Percentiles rank a stretch among this genome's conserved stretches.
Conservation (phyloP, 2,113 vertebrate species). For the Equus quagga region DNA sequence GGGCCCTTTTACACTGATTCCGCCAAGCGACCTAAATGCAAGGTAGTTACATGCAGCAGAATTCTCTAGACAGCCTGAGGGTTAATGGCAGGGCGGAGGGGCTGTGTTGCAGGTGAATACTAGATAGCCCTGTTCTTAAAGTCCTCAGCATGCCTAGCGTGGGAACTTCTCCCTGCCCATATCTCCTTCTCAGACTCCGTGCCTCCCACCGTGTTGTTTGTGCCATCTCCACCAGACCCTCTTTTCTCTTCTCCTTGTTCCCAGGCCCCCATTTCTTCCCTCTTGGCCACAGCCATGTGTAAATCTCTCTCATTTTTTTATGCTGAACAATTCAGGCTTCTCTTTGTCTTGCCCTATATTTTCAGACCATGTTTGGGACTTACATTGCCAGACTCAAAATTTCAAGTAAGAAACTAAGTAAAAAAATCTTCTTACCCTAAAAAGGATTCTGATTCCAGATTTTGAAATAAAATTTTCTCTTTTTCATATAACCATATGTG, state of each 20-base stretch:
- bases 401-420: background rate
- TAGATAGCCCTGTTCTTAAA: background rate
- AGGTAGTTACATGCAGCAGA: background rate
- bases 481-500: background rate
- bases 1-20: background rate
- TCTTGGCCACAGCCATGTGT: background rate
- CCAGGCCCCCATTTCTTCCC: background rate
- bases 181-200: background rate
- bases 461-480: conserved; percentile 9
- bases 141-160: background rate
- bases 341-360: background rate
- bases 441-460: background rate
- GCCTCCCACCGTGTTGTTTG: background rate
- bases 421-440: background rate
- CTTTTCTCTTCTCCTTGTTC: background rate
- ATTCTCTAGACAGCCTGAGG: background rate
- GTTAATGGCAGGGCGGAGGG: background rate
- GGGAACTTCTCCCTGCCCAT: background rate
- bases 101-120: background rate
- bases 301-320: background rate
- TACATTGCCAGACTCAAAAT: background rate
- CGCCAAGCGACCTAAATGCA: background rate
- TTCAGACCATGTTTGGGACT: background rate
- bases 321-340: background rate
- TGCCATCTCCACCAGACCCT: background rate